A percentile compares a stretch with the other conserved stretches of the same genome.
These are phyloP conservation scores for Drosophila miranda DNA, from an alignment of 1,140 invertebrate species.

Conservation along the genomic window DNA sequence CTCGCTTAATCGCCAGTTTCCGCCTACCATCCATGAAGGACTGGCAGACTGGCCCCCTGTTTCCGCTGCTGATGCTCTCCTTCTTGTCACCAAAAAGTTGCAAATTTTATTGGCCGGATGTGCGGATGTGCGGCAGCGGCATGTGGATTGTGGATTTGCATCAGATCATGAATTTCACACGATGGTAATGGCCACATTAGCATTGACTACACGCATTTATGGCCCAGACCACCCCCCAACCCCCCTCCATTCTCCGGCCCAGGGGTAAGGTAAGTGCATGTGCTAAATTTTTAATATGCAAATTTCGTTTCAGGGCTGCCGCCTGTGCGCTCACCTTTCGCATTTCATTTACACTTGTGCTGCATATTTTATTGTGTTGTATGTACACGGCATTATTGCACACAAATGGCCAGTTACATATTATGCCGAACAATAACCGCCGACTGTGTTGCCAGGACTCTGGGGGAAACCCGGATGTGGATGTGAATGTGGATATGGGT, in stretches of 20 bases:
- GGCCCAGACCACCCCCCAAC: slow-evolving; percentile 4
- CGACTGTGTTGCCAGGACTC: neutral
- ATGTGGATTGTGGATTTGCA: slow-evolving; percentile 61
- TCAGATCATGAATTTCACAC: slow-evolving; percentile 76
- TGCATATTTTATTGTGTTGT: slow-evolving; percentile 71
- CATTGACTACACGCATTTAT: slow-evolving; percentile 76
- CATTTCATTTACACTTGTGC: slow-evolving; percentile 77
- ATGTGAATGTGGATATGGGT: neutral
- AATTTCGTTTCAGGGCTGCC: slow-evolving; percentile 39
- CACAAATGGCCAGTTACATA: slow-evolving; percentile 70
- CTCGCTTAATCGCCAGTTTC: slow-evolving; percentile 24
- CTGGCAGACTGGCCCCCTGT: neutral
- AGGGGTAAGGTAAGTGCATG: slow-evolving; percentile 55
- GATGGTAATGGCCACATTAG: slow-evolving; percentile 73
- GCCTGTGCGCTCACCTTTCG: slow-evolving; percentile 33
- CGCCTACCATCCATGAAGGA: too few species aligned
- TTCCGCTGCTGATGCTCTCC: slow-evolving; percentile 1
- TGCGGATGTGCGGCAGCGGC: slow-evolving; percentile 30
- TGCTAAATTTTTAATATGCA: slow-evolving; percentile 78
- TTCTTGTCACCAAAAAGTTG: slow-evolving; percentile 75
- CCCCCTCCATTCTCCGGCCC: neutral
- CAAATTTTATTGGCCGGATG: slow-evolving; percentile 74
- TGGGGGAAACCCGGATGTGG: neutral
- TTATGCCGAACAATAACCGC: slow-evolving; percentile 43
- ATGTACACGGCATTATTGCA: slow-evolving; percentile 57